Percentiles rank a stretch among this genome's conserved stretches.
These are phyloP conservation scores for Brachionichthys hirsutus DNA, from an alignment of 2,113 vertebrate genomes.

Conservation along the genomic window DNA sequence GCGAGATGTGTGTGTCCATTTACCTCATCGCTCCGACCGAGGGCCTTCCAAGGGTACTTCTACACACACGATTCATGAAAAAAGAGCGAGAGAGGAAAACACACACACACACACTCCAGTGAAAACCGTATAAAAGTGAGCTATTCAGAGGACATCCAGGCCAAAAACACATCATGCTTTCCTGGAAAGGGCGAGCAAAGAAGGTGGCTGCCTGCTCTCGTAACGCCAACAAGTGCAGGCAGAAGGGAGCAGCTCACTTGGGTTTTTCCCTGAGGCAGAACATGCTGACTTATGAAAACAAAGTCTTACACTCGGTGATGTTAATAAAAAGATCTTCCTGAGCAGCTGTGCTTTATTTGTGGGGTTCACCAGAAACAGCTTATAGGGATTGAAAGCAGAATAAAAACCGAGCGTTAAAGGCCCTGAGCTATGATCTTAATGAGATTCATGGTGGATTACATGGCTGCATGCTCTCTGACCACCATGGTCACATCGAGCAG, in stretches of 20 bases:
- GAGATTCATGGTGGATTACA: constrained; percentile 34
- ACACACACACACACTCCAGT: neutral
- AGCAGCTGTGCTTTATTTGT: constrained; percentile 35
- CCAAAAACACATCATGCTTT: constrained; percentile 63
- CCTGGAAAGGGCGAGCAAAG: constrained; percentile 43
- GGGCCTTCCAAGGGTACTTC: constrained; percentile 3
- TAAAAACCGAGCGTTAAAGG: constrained; percentile 18
- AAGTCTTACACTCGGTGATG: constrained; percentile 11
- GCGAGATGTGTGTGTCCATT: constrained; percentile 8
- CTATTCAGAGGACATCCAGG: constrained; percentile 39
- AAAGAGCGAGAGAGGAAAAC: neutral
- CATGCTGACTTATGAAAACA: constrained; percentile 40
- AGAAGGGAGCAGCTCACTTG: constrained; percentile 27
- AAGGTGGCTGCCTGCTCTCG: constrained; percentile 38
- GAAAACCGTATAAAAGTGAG: constrained; percentile 52
- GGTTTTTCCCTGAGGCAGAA: constrained; percentile 27
- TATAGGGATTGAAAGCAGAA: constrained; percentile 10
- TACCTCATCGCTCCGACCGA: constrained; percentile 29
- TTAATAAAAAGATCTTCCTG: constrained; percentile 6
- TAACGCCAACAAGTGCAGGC: constrained; percentile 42
- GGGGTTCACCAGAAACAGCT: neutral
- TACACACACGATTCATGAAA: constrained; percentile 1
- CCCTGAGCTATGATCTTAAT: constrained; percentile 25
- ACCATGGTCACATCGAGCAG: constrained; percentile 12
- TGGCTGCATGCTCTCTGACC: constrained; percentile 10